Base-by-base conservation (phyloP, 2,113 vertebrate genomes). In the Gavialis gangeticus region DNA sequence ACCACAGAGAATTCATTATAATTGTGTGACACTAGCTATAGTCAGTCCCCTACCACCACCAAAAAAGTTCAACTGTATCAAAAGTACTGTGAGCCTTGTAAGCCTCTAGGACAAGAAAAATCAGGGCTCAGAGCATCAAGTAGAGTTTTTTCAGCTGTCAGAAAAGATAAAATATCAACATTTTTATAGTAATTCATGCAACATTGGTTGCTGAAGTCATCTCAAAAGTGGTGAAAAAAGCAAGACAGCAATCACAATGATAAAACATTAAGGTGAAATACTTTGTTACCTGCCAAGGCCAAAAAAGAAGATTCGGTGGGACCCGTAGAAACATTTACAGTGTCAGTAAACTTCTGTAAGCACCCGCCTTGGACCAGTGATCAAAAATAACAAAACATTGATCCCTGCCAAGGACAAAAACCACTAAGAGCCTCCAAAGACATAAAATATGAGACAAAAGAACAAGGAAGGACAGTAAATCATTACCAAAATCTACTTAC, bases 371-470 rank as follows among this genome's bases (percentile, higher is more conserved):
- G 91, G 55, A 90, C 6, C 24, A 19, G 1, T 37, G 54, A 55
- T 54, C 27, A 94, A 94, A 94, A 63, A 37, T 37, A 86, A 82
- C 80, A 90, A 91, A 76, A 88, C 78, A 80, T 21, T 59, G 79
- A 22, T 73, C 91, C 75, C 22, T 79, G 69, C 30, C 62, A 94
- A 88, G 78, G 58, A 90, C 71, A 90, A 86, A 22, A 54, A 79
- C 27, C 78, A 84, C 55, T 76, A 87, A 82, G 84, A 19, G 63
- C 71, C 34, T 85, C 92, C 79, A 80, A 12, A 90, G 77, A 62
- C 27, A 66, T 76, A 92, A 92, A 95, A 89, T 82, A 84, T 2
- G 24, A 96, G 77, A 90, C 13, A 93, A 76, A 87, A n/a, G 46
- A 92, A 93, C 1, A 66, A n/a, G 63, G n/a, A 54, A 81, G 57